Evolutionary conservation across 2,888 invertebrate species (phyloP), one percentile per base, ranked within the genome.

Genomic region (Reticulitermes lucifugus): DNA sequence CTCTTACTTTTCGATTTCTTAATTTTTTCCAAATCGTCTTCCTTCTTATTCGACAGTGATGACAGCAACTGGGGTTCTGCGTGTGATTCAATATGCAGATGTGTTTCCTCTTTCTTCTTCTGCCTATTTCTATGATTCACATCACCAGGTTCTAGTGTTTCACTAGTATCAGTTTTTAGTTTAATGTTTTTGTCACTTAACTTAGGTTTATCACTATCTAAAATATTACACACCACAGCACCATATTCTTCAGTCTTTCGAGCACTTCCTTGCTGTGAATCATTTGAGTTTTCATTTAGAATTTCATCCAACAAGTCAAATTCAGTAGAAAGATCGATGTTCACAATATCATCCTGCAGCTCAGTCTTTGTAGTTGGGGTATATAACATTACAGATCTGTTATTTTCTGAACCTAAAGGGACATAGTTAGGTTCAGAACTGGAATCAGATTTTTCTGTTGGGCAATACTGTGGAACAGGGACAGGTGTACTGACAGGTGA

Each of bases 291-390:
- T 21, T 73, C 73, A 41, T 73, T 70, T 25, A 83, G 88, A 83
- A 91, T 90, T 85, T 91, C 91, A 87, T 91, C 91, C 79, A 92
- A 90, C 85, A 91, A 88, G 86, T 91, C 90, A 87, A 91, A 91
- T 82, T 91, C 92, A 18, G 88, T 88, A 5, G 65, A 73, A n/a
- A 84, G n/a, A 83, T 86, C 86, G n/a, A 77, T 65, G 7, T 46
- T 55, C 79, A 83, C 80, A 25, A 73, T 41, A 59, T 84, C 83
- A 18, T 83, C 84, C 41, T 80, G 83, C 60, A 86, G 79, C 12
- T 81, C 55, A 18, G 84, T 46, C 43, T 85, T 85, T 71, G 83
- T 83, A 21, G 87, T 86, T 43, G 87, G 87, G 25, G 82, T 84
- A 51, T 87, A 87, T n/a, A 83, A 29, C 6, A 46, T 77, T 18